Evolutionary conservation across 2,113 vertebrate species (phyloP).

Genomic region (Origma solitaria): DNA sequence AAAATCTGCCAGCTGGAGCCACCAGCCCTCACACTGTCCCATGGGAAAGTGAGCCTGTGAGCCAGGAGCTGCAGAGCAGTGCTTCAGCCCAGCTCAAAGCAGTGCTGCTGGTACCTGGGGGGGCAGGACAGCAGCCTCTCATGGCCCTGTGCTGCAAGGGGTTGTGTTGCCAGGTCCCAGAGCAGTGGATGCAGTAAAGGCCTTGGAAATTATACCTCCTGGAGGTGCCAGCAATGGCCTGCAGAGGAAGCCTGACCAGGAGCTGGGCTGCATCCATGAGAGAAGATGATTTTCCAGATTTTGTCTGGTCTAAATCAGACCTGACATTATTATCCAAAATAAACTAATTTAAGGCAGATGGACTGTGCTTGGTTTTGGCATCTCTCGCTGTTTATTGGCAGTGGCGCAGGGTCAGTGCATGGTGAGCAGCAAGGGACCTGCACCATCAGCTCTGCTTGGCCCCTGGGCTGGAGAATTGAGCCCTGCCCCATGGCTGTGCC

Average conservation of each 20-base stretch:
- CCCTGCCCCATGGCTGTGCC: not conserved
- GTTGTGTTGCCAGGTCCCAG: not conserved
- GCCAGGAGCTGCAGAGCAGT: not conserved
- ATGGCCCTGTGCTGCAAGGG: not conserved
- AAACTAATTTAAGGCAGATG: constrained; percentile 10
- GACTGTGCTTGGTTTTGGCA: not conserved
- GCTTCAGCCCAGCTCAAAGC: not conserved
- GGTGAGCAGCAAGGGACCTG: accelerated
- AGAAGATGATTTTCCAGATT: not conserved
- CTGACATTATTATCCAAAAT: not conserved
- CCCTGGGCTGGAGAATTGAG: not conserved
- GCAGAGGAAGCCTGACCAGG: not conserved
- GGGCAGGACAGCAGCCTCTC: not conserved
- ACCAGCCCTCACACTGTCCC: not conserved
- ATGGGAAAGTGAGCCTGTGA: not conserved
- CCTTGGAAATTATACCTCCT: not conserved
- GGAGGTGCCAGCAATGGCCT: not conserved
- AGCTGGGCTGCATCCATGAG: not conserved
- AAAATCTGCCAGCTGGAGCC: not conserved
- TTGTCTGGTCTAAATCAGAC: constrained; percentile 15
- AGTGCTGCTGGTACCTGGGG: not conserved
- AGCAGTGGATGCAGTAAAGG: not conserved
- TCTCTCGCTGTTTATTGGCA: not conserved
- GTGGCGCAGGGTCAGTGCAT: not conserved
- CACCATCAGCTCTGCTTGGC: not conserved